Evolutionary conservation across 2,113 vertebrate species (phyloP).

Genomic region (Rhinogobius similis): DNA sequence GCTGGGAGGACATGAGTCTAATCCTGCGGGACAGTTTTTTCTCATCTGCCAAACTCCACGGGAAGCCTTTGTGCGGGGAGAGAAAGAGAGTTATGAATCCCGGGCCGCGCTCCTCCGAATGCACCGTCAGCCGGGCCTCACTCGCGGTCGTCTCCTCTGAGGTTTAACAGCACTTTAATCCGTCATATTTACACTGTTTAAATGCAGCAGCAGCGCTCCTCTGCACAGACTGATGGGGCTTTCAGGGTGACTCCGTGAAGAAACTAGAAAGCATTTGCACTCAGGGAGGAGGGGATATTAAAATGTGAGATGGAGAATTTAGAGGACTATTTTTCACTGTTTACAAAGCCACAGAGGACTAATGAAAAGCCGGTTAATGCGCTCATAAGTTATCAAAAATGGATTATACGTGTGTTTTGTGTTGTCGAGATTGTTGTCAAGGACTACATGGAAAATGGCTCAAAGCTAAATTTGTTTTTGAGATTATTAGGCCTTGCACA

Average conservation of each 20-base stretch:
- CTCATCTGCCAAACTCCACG: slow-evolving; percentile 36
- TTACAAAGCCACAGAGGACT: too few species aligned
- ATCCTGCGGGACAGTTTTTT: slow-evolving; percentile 23
- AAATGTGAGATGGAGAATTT: background rate
- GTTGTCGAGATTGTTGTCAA: too few species aligned
- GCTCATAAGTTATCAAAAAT: background rate
- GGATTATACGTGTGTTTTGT: too few species aligned
- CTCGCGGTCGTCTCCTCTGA: slow-evolving; percentile 11
- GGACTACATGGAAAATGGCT: too few species aligned
- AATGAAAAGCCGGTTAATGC: background rate
- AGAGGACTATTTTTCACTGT: background rate
- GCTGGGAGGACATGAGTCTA: slow-evolving; percentile 42
- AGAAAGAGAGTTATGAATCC: slow-evolving; percentile 58
- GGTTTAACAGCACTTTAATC: slow-evolving; percentile 42
- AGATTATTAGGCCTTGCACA: too few species aligned
- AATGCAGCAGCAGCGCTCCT: slow-evolving; percentile 8
- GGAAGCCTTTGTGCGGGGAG: slow-evolving; percentile 49
- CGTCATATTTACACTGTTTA: slow-evolving; percentile 18
- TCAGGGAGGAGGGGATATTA: slow-evolving; percentile 1
- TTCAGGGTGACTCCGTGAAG: background rate
- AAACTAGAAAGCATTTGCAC: too few species aligned
- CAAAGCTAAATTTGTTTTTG: too few species aligned
- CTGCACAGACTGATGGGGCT: slow-evolving; percentile 26
- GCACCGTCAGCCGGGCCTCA: slow-evolving; percentile 44
- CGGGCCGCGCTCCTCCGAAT: slow-evolving; percentile 30